Conservation (phyloP, 2,797 vertebrate genomes). For the Linurgus olivaceus region DNA sequence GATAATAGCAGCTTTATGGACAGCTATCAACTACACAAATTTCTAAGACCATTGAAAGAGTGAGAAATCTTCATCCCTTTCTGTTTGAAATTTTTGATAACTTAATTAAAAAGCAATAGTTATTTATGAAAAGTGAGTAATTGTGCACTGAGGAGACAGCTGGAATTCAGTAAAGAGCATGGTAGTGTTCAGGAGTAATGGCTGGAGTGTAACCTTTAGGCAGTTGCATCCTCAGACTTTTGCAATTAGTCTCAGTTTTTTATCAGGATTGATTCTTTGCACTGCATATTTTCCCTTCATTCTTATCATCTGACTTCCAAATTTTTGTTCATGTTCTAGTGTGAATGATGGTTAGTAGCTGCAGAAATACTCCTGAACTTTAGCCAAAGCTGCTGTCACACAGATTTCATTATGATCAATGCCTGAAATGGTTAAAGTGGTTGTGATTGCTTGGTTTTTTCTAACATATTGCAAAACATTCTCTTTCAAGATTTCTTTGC, state of each 20-base stretch:
- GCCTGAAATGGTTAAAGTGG: slow-evolving; percentile 6
- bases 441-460: neutral
- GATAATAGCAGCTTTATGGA: neutral
- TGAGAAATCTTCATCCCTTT: neutral
- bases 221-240: neutral
- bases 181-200: neutral
- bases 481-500: neutral
- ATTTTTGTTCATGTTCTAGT: neutral
- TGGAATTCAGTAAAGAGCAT: neutral
- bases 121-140: neutral
- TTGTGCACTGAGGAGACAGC: neutral
- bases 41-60: neutral
- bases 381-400: neutral
- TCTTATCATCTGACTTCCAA: neutral
- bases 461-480: neutral
- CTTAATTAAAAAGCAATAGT: neutral
- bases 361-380: slow-evolving; percentile 22
- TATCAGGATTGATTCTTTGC: neutral
- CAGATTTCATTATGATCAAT: slow-evolving; percentile 8
- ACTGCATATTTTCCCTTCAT: neutral
- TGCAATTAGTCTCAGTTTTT: neutral
- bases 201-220: neutral
- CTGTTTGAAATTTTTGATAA: neutral
- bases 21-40: neutral
- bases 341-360: neutral